phyloP scores from a whole-genome alignment of 2,888 invertebrate genomes.

The Leucoma salicis region DNA sequence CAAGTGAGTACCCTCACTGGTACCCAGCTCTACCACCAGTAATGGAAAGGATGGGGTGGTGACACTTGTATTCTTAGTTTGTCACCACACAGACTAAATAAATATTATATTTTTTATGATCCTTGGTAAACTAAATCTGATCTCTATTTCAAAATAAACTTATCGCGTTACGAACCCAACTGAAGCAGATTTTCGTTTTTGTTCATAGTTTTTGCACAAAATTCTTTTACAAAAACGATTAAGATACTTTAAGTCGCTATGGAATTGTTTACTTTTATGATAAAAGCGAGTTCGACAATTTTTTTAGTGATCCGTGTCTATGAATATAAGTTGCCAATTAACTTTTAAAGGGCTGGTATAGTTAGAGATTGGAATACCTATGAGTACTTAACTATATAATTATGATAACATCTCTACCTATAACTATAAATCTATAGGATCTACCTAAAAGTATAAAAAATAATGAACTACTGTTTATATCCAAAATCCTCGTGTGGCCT shows the following conservation, averaged over 20 bases:
- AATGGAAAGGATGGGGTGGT: too few relatives aligned
- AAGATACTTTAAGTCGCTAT: slow-evolving; percentile 44
- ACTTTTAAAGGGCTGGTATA: not conserved
- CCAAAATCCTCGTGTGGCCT: too few relatives aligned
- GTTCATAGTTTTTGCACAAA: slow-evolving; percentile 65
- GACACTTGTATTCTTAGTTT: too few relatives aligned
- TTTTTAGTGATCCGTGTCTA: slow-evolving; percentile 44
- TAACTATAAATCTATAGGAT: too few relatives aligned
- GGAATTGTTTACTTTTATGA: slow-evolving; percentile 71
- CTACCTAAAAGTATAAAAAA: too few relatives aligned
- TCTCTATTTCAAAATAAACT: slow-evolving; percentile 71
- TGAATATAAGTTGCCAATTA: slow-evolving; percentile 36
- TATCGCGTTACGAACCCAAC: slow-evolving; percentile 64
- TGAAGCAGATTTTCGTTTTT: slow-evolving; percentile 65
- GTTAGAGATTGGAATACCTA: too few relatives aligned
- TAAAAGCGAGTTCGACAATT: slow-evolving; percentile 55
- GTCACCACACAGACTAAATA: too few relatives aligned
- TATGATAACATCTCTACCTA: too few relatives aligned
- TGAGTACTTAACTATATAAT: too few relatives aligned
- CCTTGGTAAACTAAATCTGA: not conserved
- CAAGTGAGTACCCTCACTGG: too few relatives aligned
- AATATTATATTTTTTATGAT: not conserved
- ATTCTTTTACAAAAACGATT: slow-evolving; percentile 59
- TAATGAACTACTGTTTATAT: too few relatives aligned
- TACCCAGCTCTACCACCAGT: too few relatives aligned